Percentiles rank a stretch among this genome's conserved stretches.
These are phyloP conservation scores for Habropoda laboriosa DNA, from an alignment of 1,140 invertebrate species.

Conservation along the genomic window DNA sequence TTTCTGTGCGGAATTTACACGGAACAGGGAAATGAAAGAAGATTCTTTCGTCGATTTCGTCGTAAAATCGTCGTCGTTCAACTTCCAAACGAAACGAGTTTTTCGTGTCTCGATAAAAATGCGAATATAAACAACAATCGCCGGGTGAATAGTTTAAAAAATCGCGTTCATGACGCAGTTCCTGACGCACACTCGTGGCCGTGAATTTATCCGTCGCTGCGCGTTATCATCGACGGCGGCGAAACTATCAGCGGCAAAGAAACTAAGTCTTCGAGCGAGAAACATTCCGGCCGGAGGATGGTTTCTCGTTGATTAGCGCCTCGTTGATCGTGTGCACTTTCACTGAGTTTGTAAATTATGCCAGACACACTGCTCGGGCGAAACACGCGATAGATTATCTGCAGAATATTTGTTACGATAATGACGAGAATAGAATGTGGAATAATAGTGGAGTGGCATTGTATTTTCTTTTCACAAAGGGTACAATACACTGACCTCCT, in stretches of 20 bases:
- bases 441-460: background rate
- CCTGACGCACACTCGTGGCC: background rate
- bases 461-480: background rate
- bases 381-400: background rate
- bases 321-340: conserved; percentile 44
- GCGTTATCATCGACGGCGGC: background rate
- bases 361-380: background rate
- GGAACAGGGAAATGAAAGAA: background rate
- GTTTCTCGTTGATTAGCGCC: conserved; percentile 56
- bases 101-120: background rate
- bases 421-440: background rate
- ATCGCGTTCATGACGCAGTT: background rate
- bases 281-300: conserved; percentile 15
- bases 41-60: background rate
- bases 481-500: no score
- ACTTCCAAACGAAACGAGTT: background rate
- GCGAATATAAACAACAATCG: background rate
- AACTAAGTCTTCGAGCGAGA: background rate
- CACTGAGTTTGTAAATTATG: conserved; percentile 48
- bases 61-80: background rate
- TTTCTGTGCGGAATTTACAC: no score
- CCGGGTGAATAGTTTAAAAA: background rate
- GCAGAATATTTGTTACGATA: background rate
- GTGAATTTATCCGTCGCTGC: background rate
- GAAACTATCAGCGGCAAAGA: background rate